phyloP scores from a whole-genome alignment of 2,888 invertebrate species.

The Trypoxylon attenuatum region DNA sequence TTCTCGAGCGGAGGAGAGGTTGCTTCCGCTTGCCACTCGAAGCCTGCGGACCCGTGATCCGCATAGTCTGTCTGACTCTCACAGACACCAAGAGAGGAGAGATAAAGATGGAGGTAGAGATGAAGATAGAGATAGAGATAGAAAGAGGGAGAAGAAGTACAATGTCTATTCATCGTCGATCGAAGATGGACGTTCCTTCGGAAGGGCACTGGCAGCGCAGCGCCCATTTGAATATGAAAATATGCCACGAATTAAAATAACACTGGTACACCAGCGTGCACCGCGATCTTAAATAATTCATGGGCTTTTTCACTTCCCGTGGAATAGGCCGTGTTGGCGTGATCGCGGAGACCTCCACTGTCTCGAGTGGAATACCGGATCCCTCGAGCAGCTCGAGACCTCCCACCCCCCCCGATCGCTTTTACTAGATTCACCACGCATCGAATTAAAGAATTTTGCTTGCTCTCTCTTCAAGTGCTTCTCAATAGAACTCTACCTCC shows the following conservation, averaged over 20 bases:
- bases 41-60: conserved; percentile 24
- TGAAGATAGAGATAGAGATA: conserved; percentile 12
- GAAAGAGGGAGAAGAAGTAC: conserved; percentile 19
- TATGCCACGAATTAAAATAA: conserved; percentile 69
- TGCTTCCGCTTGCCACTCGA: conserved; percentile 54
- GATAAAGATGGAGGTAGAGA: conserved; percentile 1
- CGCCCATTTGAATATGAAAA: conserved; percentile 70
- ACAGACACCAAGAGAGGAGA: conserved; percentile 16
- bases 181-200: conserved; percentile 51
- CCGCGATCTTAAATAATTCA: conserved; percentile 69
- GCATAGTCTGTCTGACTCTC: conserved; percentile 7
- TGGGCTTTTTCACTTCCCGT: conserved; percentile 47
- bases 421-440: no score
- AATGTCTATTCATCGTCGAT: conserved; percentile 59
- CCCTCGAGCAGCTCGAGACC: no score
- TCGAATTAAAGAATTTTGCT: no score
- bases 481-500: no score
- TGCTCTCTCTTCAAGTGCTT: no score
- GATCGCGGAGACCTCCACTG: conserved; percentile 6
- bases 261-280: conserved; percentile 51
- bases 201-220: conserved; percentile 16
- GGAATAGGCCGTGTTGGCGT: conserved; percentile 23
- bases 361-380: background rate
- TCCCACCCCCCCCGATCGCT: no score
- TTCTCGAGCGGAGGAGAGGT: conserved; percentile 25